Conservation (phyloP, 64 coral and sea anemone species). For the Pachyseris speciosa region DNA sequence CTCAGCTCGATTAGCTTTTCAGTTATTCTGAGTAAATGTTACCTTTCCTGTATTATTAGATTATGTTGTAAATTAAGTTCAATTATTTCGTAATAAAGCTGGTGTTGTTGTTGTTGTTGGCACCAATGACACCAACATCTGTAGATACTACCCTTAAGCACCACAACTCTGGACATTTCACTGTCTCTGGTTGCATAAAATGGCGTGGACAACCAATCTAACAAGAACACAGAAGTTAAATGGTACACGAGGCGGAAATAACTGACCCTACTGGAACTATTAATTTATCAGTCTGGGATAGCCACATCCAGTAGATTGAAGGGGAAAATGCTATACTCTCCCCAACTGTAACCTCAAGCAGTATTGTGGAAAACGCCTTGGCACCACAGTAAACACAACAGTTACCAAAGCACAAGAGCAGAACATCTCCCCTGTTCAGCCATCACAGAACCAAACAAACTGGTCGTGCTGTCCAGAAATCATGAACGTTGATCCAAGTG, state of each 20-base stretch:
- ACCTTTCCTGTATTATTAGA: too few relatives aligned
- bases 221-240: not conserved
- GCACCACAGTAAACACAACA: not conserved
- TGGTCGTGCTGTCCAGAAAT: conserved; percentile 59
- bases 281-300: not conserved
- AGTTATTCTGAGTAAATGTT: too few relatives aligned
- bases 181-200: conserved; percentile 1
- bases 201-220: conserved; percentile 18
- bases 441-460: conserved; percentile 29
- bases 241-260: not conserved
- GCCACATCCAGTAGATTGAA: conserved; percentile 5
- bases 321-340: not conserved
- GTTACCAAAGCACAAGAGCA: not conserved
- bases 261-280: not conserved
- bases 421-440: not conserved
- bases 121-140: not conserved
- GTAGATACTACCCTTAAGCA: conserved; percentile 2
- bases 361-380: conserved; percentile 10
- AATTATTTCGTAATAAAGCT: too few relatives aligned
- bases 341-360: not conserved
- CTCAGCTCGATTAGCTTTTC: too few relatives aligned
- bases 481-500: conserved; percentile 38
- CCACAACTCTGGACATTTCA: conserved; percentile 32
- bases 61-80: too few relatives aligned
- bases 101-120: too few relatives aligned